Percentiles rank a stretch among this genome's conserved stretches.
Conservation (phyloP, 2,888 invertebrate genomes). For the Sclerodermus sp. region DNA sequence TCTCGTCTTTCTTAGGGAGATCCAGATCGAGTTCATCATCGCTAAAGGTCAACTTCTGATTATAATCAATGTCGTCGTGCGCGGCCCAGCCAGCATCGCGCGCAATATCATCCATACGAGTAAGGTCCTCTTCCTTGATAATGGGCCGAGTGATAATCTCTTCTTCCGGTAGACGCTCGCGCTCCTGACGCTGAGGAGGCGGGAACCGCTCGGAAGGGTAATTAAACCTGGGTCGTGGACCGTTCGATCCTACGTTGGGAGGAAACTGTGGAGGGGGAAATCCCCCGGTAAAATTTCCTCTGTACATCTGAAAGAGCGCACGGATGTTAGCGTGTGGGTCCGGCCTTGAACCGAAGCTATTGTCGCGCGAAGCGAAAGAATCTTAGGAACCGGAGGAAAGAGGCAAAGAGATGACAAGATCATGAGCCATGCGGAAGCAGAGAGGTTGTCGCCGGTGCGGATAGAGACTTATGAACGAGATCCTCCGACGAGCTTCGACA, state of each 20-base stretch:
- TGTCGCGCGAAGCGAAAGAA: too few species aligned
- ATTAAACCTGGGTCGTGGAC: constrained; percentile 52
- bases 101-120: constrained; percentile 87
- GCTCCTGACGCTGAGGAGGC: constrained; percentile 42
- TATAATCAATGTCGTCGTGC: constrained; percentile 91
- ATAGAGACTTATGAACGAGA: too few species aligned
- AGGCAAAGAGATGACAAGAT: too few species aligned
- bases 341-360: too few species aligned
- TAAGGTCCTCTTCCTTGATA: constrained; percentile 90
- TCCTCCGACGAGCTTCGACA: too few species aligned
- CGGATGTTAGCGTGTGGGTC: too few species aligned
- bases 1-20: constrained; percentile 40
- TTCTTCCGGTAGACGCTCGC: constrained; percentile 60
- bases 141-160: constrained; percentile 78
- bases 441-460: too few species aligned
- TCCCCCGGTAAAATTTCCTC: constrained; percentile 55
- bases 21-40: constrained; percentile 75
- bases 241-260: constrained; percentile 41
- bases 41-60: constrained; percentile 91
- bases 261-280: constrained; percentile 53
- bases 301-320: constrained; percentile 56
- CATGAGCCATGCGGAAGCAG: too few species aligned
- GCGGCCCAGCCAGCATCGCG: constrained; percentile 91
- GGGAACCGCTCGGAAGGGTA: constrained; percentile 46
- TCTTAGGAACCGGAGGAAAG: too few species aligned